phyloP scores from a whole-genome alignment of 2,888 invertebrate genomes.

The Eudiplozoon nipponicum region DNA sequence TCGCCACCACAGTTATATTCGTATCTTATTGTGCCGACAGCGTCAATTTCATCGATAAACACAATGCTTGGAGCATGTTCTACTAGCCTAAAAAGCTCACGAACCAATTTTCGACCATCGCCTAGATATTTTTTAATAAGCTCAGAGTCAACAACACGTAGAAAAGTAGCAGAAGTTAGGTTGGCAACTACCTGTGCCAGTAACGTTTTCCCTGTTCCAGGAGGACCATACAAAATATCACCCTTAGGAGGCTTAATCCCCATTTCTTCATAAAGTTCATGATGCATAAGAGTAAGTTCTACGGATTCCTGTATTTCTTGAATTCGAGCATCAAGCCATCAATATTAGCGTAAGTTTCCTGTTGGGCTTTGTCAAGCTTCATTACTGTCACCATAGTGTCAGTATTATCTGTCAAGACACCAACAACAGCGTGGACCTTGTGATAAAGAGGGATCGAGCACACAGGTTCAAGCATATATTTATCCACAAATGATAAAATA shows the following conservation, averaged over 20 bases:
- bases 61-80: slow-evolving; percentile 97
- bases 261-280: slow-evolving; percentile 99
- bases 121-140: slow-evolving; percentile 93
- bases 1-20: slow-evolving; percentile 97
- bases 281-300: slow-evolving; percentile 82
- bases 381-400: slow-evolving; percentile 99
- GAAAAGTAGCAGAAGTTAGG: slow-evolving; percentile 89
- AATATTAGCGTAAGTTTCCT: slow-evolving; percentile 93
- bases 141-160: slow-evolving; percentile 92
- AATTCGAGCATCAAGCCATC: slow-evolving; percentile 86
- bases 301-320: slow-evolving; percentile 93
- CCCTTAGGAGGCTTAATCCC: slow-evolving; percentile 97
- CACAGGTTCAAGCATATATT: slow-evolving; percentile 88
- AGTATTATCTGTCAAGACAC: slow-evolving; percentile 84
- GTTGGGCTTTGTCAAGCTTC: slow-evolving; percentile 95
- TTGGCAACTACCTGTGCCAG: slow-evolving; percentile 95
- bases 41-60: slow-evolving; percentile 97
- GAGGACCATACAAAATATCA: slow-evolving; percentile 80
- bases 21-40: slow-evolving; percentile 81
- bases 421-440: slow-evolving; percentile 90
- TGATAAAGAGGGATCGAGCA: slow-evolving; percentile 89
- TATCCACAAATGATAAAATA: slow-evolving; percentile 91
- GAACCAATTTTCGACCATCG: slow-evolving; percentile 83
- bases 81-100: slow-evolving; percentile 87
- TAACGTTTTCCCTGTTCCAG: slow-evolving; percentile 67